These are phyloP conservation scores for Sesia apiformis DNA, from an alignment of 2,888 invertebrate genomes.

Conservation along the genomic window DNA sequence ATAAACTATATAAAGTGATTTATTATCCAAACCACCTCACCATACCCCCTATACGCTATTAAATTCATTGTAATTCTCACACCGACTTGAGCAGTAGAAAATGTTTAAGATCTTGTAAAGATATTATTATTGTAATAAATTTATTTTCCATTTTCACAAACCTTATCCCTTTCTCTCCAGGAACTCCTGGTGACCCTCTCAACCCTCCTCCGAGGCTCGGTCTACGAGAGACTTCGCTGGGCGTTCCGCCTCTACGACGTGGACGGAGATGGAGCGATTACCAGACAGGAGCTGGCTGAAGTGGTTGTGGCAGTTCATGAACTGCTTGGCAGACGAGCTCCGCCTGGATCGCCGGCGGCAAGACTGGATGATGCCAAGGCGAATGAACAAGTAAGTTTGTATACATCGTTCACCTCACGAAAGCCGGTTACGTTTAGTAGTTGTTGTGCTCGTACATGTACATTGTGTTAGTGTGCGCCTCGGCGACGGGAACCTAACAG, in stretches of 20 bases:
- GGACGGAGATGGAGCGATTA: constrained; percentile 96
- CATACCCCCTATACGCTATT: too few relatives aligned
- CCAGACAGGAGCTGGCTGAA: constrained; percentile 91
- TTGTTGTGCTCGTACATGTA: too few relatives aligned
- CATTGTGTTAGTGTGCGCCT: too few relatives aligned
- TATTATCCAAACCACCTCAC: too few relatives aligned
- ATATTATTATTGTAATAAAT: too few relatives aligned
- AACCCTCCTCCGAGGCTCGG: constrained; percentile 91
- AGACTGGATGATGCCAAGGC: constrained; percentile 87
- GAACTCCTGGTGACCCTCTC: constrained; percentile 95
- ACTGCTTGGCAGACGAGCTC: constrained; percentile 85
- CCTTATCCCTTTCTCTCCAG: constrained; percentile 52
- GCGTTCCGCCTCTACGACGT: constrained; percentile 97
- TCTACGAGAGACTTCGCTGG: constrained; percentile 96
- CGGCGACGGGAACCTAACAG: too few relatives aligned
- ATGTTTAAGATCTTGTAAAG: too few relatives aligned
- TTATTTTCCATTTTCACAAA: too few relatives aligned
- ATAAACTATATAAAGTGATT: too few relatives aligned
- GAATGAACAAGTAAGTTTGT: constrained; percentile 80
- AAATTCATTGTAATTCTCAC: too few relatives aligned
- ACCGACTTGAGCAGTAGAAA: too few relatives aligned
- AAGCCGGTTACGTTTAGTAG: too few relatives aligned
- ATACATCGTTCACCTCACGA: background rate
- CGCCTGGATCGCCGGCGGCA: constrained; percentile 77
- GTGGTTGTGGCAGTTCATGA: constrained; percentile 91